Evolutionary conservation across 2,113 vertebrate genomes (phyloP).

Genomic region (Trogon melanurus): DNA sequence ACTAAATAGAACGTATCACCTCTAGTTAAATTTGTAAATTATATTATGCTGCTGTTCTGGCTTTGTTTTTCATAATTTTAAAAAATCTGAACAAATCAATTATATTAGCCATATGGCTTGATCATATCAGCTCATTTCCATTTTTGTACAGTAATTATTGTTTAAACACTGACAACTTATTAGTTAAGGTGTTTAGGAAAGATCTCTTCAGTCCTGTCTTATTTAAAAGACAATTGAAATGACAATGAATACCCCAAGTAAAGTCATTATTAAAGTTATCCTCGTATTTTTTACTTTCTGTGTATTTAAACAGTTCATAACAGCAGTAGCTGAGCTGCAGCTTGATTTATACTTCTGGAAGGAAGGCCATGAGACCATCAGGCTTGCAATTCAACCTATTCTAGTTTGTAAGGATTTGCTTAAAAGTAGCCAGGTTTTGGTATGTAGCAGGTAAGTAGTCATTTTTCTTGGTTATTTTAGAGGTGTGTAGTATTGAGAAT

Average conservation of each 20-base stretch:
- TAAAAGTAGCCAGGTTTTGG: slow-evolving; percentile 15
- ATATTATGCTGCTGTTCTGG: slow-evolving; percentile 43
- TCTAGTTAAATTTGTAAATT: slow-evolving; percentile 64
- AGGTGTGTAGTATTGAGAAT: slow-evolving; percentile 10
- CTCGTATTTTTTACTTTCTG: neutral
- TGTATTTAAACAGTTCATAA: neutral
- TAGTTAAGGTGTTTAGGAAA: slow-evolving; percentile 72
- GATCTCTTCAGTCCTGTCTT: slow-evolving; percentile 26
- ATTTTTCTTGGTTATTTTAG: slow-evolving; percentile 57
- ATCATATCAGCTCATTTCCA: slow-evolving; percentile 73
- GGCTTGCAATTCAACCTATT: slow-evolving; percentile 19
- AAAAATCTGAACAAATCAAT: slow-evolving; percentile 74
- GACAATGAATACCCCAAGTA: slow-evolving; percentile 37
- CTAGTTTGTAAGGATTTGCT: slow-evolving; percentile 37
- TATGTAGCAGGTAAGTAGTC: slow-evolving; percentile 15
- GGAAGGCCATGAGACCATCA: neutral
- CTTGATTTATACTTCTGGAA: slow-evolving; percentile 39
- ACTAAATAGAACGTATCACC: slow-evolving; percentile 49
- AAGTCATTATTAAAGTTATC: slow-evolving; percentile 40
- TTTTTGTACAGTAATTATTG: slow-evolving; percentile 71
- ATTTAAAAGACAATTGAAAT: slow-evolving; percentile 67
- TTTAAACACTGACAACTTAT: slow-evolving; percentile 71
- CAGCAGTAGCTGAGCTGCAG: neutral
- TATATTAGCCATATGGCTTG: slow-evolving; percentile 77
- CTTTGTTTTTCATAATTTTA: slow-evolving; percentile 61